Evolutionary conservation across 2,888 invertebrate genomes (phyloP).

Genomic region (Mesorhabditis spiculigera): DNA sequence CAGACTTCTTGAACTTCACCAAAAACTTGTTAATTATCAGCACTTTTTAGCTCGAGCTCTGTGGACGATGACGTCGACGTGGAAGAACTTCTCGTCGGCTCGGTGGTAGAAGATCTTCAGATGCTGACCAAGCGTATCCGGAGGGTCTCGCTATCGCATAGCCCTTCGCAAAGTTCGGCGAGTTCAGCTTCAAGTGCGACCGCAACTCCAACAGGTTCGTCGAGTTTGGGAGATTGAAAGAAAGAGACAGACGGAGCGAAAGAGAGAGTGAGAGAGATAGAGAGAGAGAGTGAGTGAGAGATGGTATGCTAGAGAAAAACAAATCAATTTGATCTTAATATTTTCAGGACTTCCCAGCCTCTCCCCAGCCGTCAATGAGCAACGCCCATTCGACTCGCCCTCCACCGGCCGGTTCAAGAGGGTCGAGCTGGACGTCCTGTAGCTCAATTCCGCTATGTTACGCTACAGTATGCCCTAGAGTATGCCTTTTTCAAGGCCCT

Average conservation of each 20-base stretch:
- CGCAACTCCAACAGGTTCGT: constrained; percentile 4
- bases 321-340: neutral
- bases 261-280: no score
- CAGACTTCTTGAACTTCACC: no score
- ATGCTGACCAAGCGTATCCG: constrained; percentile 42
- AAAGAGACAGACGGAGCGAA: no score
- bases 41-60: constrained; percentile 15
- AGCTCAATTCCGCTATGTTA: no score
- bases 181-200: constrained; percentile 8
- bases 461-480: no score
- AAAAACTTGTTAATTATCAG: no score
- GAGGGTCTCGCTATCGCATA: constrained; percentile 40
- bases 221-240: neutral
- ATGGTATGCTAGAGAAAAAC: no score
- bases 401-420: constrained; percentile 34
- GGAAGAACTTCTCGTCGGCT: constrained; percentile 36
- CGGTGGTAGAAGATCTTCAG: constrained; percentile 52
- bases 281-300: no score
- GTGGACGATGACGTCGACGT: constrained; percentile 20
- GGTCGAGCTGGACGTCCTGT: constrained; percentile 27
- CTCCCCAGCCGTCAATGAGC: constrained; percentile 19
- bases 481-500: no score
- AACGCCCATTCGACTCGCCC: constrained; percentile 23
- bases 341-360: constrained; percentile 8
- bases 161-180: constrained; percentile 28